phyloP scores from a whole-genome alignment of 2,113 vertebrate species.

The Hippopotamus amphibius region DNA sequence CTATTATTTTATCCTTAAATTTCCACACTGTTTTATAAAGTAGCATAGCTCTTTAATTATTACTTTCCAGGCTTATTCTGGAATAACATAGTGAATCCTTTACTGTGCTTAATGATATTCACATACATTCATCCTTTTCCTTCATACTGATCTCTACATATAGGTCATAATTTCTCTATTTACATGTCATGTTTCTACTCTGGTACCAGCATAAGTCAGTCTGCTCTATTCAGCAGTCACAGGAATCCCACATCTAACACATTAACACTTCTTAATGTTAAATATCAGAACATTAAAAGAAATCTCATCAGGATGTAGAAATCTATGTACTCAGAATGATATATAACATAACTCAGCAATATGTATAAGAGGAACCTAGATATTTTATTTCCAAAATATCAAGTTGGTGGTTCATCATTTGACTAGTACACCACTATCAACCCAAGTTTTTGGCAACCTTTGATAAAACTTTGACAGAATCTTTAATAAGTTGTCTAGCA shows the following conservation, averaged over 20 bases:
- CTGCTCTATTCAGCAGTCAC: neutral
- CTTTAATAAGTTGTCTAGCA: conserved; percentile 63
- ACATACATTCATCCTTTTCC: neutral
- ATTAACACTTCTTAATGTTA: neutral
- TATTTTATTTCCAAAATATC: conserved; percentile 78
- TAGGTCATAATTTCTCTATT: neutral
- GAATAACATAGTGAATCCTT: neutral
- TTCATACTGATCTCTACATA: neutral
- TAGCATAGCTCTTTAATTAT: neutral
- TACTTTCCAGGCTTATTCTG: neutral
- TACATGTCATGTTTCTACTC: neutral
- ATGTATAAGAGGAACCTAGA: conserved; percentile 55
- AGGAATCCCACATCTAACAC: neutral
- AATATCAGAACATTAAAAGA: neutral
- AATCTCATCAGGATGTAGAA: neutral
- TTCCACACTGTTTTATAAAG: neutral
- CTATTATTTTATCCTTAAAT: neutral
- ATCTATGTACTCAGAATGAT: neutral
- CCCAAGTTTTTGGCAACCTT: conserved; percentile 76
- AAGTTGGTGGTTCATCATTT: conserved; percentile 71
- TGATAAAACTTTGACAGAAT: conserved; percentile 77
- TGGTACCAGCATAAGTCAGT: neutral
- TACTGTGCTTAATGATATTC: neutral
- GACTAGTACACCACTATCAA: conserved; percentile 76
- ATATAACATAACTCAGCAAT: neutral